phyloP scores from a whole-genome alignment of 2,888 invertebrate species.

The Erannis defoliaria region DNA sequence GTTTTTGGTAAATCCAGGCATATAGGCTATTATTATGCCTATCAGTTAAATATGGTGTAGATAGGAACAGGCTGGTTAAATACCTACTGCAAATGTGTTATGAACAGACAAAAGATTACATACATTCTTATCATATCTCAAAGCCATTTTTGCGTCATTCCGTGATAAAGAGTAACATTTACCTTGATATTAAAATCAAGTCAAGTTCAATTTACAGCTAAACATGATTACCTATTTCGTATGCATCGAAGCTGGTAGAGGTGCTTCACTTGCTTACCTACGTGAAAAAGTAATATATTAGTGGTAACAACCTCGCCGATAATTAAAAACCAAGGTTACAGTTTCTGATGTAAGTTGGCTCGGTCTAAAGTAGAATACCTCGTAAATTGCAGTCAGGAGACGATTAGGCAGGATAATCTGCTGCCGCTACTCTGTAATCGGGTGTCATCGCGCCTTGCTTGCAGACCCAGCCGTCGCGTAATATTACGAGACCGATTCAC shows the following conservation, averaged over 20 bases:
- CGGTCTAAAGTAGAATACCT: constrained; percentile 3
- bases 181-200: constrained; percentile 55
- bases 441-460: constrained; percentile 28
- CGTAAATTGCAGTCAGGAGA: constrained; percentile 2
- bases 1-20: background rate
- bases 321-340: constrained; percentile 54
- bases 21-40: no score
- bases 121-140: constrained; percentile 37
- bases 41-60: background rate
- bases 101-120: constrained; percentile 42
- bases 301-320: constrained; percentile 46
- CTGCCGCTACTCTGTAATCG: constrained; percentile 8
- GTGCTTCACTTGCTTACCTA: background rate
- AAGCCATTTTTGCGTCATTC: constrained; percentile 26
- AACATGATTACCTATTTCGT: constrained; percentile 2
- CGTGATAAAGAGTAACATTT: constrained; percentile 63
- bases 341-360: constrained; percentile 37
- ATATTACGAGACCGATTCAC: constrained; percentile 58
- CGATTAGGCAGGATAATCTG: background rate
- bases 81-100: constrained; percentile 1
- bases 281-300: constrained; percentile 12
- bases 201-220: constrained; percentile 60
- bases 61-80: background rate
- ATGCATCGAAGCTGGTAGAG: background rate
- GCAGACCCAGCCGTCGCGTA: constrained; percentile 35